Evolutionary conservation across 2,797 vertebrate genomes (phyloP).

Genomic region (Mormyrops boulengeri): DNA sequence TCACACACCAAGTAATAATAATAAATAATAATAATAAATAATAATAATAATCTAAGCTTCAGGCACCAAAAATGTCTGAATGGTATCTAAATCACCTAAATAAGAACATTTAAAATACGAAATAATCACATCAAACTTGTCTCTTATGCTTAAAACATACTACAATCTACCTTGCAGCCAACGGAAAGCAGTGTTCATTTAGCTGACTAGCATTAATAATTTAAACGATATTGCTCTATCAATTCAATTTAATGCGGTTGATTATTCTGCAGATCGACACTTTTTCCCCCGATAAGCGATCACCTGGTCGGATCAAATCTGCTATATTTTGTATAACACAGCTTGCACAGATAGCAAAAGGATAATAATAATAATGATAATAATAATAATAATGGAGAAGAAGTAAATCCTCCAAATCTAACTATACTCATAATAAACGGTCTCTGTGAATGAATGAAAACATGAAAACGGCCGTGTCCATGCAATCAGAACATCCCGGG

Average conservation of each 20-base stretch:
- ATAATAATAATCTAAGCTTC: background rate
- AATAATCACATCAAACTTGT: background rate
- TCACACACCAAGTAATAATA: background rate
- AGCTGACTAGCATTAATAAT: background rate
- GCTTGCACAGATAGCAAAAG: background rate
- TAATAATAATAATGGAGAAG: background rate
- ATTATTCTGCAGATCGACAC: background rate
- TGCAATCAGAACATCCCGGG: background rate
- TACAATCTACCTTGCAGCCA: background rate
- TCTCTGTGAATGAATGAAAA: conserved; percentile 1
- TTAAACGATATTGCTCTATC: background rate
- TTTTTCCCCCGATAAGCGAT: background rate
- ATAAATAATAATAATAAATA: background rate
- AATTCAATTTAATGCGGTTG: background rate
- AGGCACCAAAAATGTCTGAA: background rate
- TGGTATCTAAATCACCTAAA: background rate
- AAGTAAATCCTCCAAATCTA: background rate
- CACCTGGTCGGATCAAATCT: background rate
- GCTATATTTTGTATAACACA: background rate
- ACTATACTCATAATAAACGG: background rate
- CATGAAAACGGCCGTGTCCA: background rate
- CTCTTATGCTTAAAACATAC: background rate
- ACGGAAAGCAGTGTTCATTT: background rate
- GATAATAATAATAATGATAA: background rate
- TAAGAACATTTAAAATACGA: background rate